Percentiles rank a stretch among this genome's conserved stretches.
Evolutionary conservation across 1,140 invertebrate genomes (phyloP).

Genomic region (Drosophila pandora): DNA sequence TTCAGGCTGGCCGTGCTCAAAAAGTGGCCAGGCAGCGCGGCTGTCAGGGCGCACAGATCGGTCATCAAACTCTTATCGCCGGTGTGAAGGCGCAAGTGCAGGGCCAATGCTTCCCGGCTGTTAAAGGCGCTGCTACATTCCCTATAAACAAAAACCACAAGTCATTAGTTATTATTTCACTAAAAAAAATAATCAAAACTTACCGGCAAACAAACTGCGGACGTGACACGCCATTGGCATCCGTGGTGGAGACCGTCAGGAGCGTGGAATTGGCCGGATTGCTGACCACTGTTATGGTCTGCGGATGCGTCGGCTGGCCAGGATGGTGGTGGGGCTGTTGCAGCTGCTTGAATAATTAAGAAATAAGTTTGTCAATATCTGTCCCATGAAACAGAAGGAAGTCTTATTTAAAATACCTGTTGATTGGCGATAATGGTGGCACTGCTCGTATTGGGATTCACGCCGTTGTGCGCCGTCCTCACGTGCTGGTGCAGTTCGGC

Average conservation of each 20-base stretch:
- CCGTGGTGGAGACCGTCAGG: constrained; percentile 74
- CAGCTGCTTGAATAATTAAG: constrained; percentile 65
- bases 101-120: constrained; percentile 89
- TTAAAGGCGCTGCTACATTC: constrained; percentile 88
- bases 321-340: constrained; percentile 84
- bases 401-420: constrained; percentile 42
- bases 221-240: constrained; percentile 65
- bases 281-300: constrained; percentile 83
- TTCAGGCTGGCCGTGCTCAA: constrained; percentile 85
- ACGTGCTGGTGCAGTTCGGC: constrained; percentile 88
- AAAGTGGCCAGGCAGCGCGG: constrained; percentile 88
- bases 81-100: constrained; percentile 92
- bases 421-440: constrained; percentile 83
- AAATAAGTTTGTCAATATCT: constrained; percentile 66
- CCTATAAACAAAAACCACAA: constrained; percentile 70
- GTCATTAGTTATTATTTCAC: not conserved
- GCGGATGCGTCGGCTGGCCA: constrained; percentile 78
- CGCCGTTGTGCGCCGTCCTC: constrained; percentile 85
- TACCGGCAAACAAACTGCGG: constrained; percentile 84
- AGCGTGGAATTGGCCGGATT: constrained; percentile 78
- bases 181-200: not conserved
- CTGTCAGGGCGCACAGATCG: constrained; percentile 92
- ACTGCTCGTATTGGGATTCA: constrained; percentile 84
- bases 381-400: no score
- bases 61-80: constrained; percentile 93